A percentile compares a stretch with the other conserved stretches of the same genome.
phyloP scores from a whole-genome alignment of 2,888 invertebrate genomes.

The Andrena haemorrhoa region DNA sequence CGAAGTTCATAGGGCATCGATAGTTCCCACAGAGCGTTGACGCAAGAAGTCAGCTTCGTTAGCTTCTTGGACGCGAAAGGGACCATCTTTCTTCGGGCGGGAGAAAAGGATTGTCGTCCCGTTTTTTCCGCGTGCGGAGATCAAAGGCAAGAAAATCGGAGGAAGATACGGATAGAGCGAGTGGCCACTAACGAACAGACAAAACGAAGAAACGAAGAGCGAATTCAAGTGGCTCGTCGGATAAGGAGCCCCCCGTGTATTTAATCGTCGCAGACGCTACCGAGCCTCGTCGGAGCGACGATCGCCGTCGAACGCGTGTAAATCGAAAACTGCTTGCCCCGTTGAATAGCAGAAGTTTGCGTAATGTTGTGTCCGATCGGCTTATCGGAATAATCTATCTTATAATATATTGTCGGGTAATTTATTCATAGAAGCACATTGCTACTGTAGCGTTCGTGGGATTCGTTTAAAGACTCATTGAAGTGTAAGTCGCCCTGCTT shows the following conservation, averaged over 20 bases:
- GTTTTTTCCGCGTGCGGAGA: constrained; percentile 31
- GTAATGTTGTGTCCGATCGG: not conserved
- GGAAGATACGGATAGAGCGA: constrained; percentile 17
- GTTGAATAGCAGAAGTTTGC: constrained; percentile 13
- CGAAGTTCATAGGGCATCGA: constrained; percentile 43
- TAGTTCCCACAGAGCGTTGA: constrained; percentile 12
- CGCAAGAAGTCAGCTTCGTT: constrained; percentile 22
- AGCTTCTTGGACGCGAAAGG: constrained; percentile 10
- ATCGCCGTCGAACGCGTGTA: constrained; percentile 8
- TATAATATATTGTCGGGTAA: not conserved
- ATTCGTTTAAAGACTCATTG: not conserved
- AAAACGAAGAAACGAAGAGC: constrained; percentile 42
- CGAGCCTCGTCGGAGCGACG: constrained; percentile 26
- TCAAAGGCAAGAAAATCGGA: constrained; percentile 35
- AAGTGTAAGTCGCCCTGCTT: not conserved
- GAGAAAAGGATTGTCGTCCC: not conserved
- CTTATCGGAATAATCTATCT: constrained; percentile 6
- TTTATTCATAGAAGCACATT: not conserved
- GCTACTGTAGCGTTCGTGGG: not conserved
- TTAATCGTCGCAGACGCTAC: constrained; percentile 49
- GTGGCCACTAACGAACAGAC: constrained; percentile 21
- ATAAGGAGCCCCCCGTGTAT: constrained; percentile 55
- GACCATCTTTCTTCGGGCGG: not conserved
- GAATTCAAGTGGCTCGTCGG: constrained; percentile 57
- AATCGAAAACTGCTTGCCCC: constrained; percentile 23